Evolutionary conservation across 2,797 vertebrate genomes (phyloP).

Genomic region (Periophthalmus magnuspinnatus): DNA sequence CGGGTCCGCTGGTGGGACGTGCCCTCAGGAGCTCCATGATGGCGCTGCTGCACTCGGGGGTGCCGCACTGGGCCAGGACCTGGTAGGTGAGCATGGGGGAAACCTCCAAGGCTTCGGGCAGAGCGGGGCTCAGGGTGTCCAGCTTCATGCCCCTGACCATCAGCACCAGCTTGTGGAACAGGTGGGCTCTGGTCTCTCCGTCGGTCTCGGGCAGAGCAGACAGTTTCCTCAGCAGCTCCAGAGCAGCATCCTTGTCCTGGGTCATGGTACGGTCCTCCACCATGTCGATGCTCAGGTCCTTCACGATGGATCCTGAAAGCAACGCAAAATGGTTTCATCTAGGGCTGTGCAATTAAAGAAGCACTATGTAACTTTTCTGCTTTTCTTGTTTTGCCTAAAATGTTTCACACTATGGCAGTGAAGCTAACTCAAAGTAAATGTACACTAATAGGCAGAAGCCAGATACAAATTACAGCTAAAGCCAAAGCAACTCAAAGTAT

Average conservation of each 20-base stretch:
- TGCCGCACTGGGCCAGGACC: slow-evolving; percentile 90
- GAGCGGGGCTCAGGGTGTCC: slow-evolving; percentile 73
- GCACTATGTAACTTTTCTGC: too few relatives aligned
- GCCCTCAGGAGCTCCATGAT: slow-evolving; percentile 86
- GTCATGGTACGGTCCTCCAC: slow-evolving; percentile 70
- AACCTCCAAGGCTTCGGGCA: slow-evolving; percentile 80
- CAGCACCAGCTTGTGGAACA: slow-evolving; percentile 85
- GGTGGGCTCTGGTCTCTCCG: slow-evolving; percentile 82
- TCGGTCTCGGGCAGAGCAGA: slow-evolving; percentile 73
- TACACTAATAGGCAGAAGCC: too few relatives aligned
- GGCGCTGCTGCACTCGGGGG: slow-evolving; percentile 85
- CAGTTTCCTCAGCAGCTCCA: slow-evolving; percentile 83
- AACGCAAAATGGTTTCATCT: not conserved
- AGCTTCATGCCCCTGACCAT: slow-evolving; percentile 82
- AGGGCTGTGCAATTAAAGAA: too few relatives aligned
- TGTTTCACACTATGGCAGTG: too few relatives aligned
- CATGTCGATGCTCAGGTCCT: slow-evolving; percentile 82
- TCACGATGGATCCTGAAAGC: slow-evolving; percentile 70
- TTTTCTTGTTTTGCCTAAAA: too few relatives aligned
- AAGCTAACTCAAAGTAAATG: too few relatives aligned
- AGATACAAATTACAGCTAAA: not conserved
- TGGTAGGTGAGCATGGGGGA: slow-evolving; percentile 84
- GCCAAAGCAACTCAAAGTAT: not conserved
- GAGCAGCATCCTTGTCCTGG: slow-evolving; percentile 74
- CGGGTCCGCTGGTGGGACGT: slow-evolving; percentile 66